Evolutionary conservation across 2,797 vertebrate species (phyloP).

Genomic region (Tapirus indicus): DNA sequence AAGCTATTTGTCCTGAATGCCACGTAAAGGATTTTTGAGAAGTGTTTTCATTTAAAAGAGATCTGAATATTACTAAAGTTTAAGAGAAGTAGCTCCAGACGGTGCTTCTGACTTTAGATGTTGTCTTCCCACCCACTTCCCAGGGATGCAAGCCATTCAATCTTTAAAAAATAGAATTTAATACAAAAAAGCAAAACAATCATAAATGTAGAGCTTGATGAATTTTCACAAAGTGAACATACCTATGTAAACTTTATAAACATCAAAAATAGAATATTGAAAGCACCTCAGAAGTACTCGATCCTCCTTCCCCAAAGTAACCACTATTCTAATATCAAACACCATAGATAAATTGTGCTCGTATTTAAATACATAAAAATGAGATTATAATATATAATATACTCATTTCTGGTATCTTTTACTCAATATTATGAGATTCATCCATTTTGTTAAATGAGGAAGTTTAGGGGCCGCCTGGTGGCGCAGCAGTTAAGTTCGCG

Average conservation of each 20-base stretch:
- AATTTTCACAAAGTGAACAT: background rate
- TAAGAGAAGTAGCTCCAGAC: background rate
- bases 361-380: background rate
- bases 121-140: background rate
- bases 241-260: background rate
- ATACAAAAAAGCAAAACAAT: background rate
- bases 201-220: background rate
- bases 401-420: background rate
- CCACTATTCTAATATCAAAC: background rate
- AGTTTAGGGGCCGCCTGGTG: background rate
- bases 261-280: background rate
- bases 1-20: background rate
- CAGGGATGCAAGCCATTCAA: background rate
- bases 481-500: too few species aligned
- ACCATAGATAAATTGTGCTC: background rate
- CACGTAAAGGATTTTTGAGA: background rate
- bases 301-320: background rate
- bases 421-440: background rate
- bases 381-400: background rate
- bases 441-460: background rate
- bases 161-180: background rate
- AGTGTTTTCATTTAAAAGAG: conserved; percentile 26
- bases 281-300: fast-evolving
- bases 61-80: background rate
- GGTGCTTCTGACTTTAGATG: background rate